Percentiles rank a stretch among this genome's conserved stretches.
Evolutionary conservation across 2,797 vertebrate species (phyloP).

Genomic region (Trachurus trachurus): DNA sequence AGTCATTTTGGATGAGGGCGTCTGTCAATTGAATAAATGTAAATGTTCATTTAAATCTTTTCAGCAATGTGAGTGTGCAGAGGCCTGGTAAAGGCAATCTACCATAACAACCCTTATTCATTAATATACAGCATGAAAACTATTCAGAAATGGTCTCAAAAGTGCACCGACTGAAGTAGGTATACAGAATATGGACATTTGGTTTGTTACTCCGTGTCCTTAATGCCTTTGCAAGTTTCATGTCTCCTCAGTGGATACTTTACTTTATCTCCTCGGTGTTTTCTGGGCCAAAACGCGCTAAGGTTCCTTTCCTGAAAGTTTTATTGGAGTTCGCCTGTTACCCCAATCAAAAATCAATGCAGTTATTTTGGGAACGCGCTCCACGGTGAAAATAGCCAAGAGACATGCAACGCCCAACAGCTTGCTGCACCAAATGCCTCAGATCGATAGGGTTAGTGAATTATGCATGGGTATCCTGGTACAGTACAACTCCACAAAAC

Average conservation of each 20-base stretch:
- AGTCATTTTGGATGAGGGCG: no score
- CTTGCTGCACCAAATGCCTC: slow-evolving; percentile 72
- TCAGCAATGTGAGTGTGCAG: not conserved
- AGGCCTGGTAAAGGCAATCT: not conserved
- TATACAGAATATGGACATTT: not conserved
- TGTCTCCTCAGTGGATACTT: slow-evolving; percentile 24
- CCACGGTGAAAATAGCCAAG: slow-evolving; percentile 61
- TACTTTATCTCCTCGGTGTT: slow-evolving; percentile 31
- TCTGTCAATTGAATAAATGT: no score
- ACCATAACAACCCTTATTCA: not conserved
- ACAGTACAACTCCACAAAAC: slow-evolving; percentile 57
- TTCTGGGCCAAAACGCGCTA: slow-evolving; percentile 23
- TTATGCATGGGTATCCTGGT: slow-evolving; percentile 70
- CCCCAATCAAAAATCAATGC: slow-evolving; percentile 76
- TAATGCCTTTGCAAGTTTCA: slow-evolving; percentile 3
- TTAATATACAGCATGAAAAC: not conserved
- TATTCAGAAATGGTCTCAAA: not conserved
- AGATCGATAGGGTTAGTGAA: slow-evolving; percentile 75
- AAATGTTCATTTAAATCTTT: not conserved
- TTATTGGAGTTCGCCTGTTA: slow-evolving; percentile 61
- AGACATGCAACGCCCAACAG: slow-evolving; percentile 56
- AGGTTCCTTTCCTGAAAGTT: slow-evolving; percentile 60
- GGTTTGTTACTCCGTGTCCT: not conserved
- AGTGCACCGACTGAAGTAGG: not conserved
- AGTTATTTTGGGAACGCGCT: slow-evolving; percentile 72